A percentile compares a stretch with the other conserved stretches of the same genome.
These are phyloP conservation scores for Loriculus beryllinus DNA, from an alignment of 2,797 vertebrate genomes.

Conservation along the genomic window DNA sequence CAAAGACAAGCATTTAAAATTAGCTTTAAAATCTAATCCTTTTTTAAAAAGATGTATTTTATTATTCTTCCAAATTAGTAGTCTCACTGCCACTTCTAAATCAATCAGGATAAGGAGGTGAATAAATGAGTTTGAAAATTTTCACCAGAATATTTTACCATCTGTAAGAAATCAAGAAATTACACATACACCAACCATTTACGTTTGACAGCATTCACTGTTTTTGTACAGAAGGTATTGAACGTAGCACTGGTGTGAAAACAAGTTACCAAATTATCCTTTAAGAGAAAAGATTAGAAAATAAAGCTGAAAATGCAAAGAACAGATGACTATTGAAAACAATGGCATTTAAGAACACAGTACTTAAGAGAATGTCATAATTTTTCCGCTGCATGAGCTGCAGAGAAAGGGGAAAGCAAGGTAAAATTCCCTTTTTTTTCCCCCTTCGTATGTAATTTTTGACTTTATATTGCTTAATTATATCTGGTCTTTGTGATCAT, in stretches of 20 bases:
- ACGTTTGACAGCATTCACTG: neutral
- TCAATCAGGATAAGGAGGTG: neutral
- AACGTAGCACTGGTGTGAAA: neutral
- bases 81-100: neutral
- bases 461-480: neutral
- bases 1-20: neutral
- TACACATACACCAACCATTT: neutral
- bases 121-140: neutral
- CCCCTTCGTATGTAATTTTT: neutral
- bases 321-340: neutral
- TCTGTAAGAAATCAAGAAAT: slow-evolving; percentile 12
- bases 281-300: neutral
- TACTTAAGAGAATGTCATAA: neutral
- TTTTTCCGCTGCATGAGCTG: neutral
- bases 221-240: neutral
- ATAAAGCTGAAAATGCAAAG: neutral
- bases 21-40: neutral
- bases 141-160: neutral
- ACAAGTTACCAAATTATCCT: neutral
- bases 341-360: neutral
- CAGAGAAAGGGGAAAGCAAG: neutral
- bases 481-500: neutral
- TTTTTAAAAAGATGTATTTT: neutral
- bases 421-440: neutral
- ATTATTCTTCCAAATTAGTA: neutral